Percentiles rank a stretch among this genome's conserved stretches.
Conservation (phyloP, 2,113 vertebrate species). For the Protobothrops flavoviridis region DNA sequence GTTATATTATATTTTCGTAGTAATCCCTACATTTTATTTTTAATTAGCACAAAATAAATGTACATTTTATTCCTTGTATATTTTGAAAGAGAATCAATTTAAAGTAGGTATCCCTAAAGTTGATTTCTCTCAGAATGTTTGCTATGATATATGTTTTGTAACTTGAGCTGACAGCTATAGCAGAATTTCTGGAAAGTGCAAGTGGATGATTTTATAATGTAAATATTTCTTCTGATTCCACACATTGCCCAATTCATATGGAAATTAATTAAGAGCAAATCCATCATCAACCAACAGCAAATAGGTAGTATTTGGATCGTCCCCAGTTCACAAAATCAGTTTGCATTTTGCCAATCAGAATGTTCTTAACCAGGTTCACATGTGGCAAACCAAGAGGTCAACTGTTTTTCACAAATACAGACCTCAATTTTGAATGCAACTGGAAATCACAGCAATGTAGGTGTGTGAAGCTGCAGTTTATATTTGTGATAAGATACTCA, state of each 20-base stretch:
- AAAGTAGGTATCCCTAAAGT: neutral
- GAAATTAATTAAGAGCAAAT: neutral
- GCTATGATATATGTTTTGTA: neutral
- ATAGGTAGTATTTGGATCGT: neutral
- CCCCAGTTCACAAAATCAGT: neutral
- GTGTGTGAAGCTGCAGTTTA: neutral
- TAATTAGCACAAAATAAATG: neutral
- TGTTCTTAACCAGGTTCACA: neutral
- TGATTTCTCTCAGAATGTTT: neutral
- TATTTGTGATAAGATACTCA: neutral
- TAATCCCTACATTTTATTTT: neutral
- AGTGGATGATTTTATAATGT: neutral
- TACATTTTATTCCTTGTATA: neutral
- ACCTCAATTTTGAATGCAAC: neutral
- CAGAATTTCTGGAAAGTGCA: neutral
- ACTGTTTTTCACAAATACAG: neutral
- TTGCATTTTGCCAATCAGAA: neutral
- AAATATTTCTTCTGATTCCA: neutral
- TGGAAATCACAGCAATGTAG: neutral
- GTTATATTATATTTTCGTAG: neutral
- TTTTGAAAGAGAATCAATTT: neutral
- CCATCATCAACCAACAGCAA: neutral
- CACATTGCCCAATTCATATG: neutral
- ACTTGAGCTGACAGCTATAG: neutral
- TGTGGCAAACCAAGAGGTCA: neutral